A percentile compares a stretch with the other conserved stretches of the same genome.
phyloP scores from a whole-genome alignment of 2,888 invertebrate species.

The Nemotelus nigrinus region DNA sequence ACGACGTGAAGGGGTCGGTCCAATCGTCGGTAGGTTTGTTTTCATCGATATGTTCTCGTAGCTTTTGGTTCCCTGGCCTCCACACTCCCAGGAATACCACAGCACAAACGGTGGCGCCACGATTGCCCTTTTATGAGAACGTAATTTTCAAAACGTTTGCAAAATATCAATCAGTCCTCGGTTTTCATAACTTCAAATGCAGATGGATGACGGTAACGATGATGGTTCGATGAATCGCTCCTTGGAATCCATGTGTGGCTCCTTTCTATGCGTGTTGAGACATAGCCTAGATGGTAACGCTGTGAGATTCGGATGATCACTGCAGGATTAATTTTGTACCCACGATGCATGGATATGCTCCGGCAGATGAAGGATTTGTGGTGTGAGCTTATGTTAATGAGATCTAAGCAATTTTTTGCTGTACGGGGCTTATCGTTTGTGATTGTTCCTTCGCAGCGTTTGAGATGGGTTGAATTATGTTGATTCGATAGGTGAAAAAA shows the following conservation, averaged over 20 bases:
- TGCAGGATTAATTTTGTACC: constrained; percentile 37
- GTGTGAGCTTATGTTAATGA: constrained; percentile 1
- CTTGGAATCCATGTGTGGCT: not conserved
- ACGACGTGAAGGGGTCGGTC: not conserved
- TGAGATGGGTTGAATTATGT: not conserved
- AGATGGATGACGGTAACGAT: constrained; percentile 28
- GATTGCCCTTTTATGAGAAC: constrained; percentile 38
- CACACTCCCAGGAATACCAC: constrained; percentile 8
- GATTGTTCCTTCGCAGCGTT: not conserved
- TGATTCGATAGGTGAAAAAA: not conserved
- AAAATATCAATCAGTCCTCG: constrained; percentile 41
- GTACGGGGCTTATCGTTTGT: not conserved
- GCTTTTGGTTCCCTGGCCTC: not conserved
- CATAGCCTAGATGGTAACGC: not conserved
- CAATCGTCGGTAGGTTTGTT: not conserved
- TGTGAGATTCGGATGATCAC: constrained; percentile 24
- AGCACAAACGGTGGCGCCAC: constrained; percentile 17
- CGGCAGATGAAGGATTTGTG: constrained; percentile 3
- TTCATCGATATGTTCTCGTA: constrained; percentile 3
- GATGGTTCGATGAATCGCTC: not conserved
- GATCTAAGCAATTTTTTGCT: constrained; percentile 27
- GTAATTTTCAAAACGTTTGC: constrained; percentile 41
- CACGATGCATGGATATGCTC: constrained; percentile 22
- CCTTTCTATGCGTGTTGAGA: not conserved
- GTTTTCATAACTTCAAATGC: constrained; percentile 44